Evolutionary conservation across 2,797 vertebrate species (phyloP), one percentile per base, ranked within the genome.

Genomic region (Meriones psammophilus): DNA sequence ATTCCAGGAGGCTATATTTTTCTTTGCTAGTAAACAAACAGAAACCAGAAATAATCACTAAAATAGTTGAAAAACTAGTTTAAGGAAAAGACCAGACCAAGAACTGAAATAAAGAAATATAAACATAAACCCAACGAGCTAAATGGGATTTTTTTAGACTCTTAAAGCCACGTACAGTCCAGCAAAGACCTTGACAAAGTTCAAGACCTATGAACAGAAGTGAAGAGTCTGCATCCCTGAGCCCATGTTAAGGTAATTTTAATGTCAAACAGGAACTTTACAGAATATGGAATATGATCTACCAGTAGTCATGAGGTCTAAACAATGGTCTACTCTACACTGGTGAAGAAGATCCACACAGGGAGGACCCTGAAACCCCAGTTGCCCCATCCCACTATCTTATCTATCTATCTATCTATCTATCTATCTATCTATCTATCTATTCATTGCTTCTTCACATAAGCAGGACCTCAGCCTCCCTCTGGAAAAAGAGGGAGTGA

Each of bases 91-190:
- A 3, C 17, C 3, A 96, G 71, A 1, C 20, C 79, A 58, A 80
- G 79, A 64, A 60, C 1, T 90, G 39, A 96, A 96, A 88, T 58
- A 79, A 85, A 68, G 20, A 85, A 91, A 95, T 18, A 86, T 13
- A 8, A 28, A 94, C 71, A 81, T 20, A 50, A 69, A 8, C 9
- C 20, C 33, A 73, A 26, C 18, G 84, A 60, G 50, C 8, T 86
- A 88, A 77, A 5, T 79, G 68, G 50, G 39, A 83, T 86, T 64
- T 94, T 94, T 24, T 74, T 20, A 42, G 46, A 62, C 33, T 71
- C 90, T 81, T 86, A 90, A 91, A 95, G 42, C 39, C 56, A 91
- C 28, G 62, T 33, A 68, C 14, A 89, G 66, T 1, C 26, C 33
- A 71, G 42, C 46, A 69, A 90, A 94, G 54, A 89, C 58, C 39